Conservation (phyloP, 1,140 invertebrate genomes). For the Camponotus vicinus region DNA sequence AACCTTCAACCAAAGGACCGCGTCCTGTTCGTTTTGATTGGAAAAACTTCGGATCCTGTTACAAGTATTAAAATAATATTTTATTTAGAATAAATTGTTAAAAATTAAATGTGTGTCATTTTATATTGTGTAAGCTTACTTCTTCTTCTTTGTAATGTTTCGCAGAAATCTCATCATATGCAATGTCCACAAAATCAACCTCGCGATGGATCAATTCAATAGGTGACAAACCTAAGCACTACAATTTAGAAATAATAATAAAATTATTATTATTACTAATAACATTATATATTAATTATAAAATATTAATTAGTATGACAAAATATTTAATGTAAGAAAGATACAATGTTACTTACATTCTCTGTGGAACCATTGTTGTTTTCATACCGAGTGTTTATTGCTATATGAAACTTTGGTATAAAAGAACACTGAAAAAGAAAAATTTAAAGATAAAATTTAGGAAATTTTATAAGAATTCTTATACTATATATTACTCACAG, state of each 20-base stretch:
- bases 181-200: conserved; percentile 95
- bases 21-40: conserved; percentile 94
- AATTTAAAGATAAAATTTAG: conserved; percentile 51
- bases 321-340: background rate
- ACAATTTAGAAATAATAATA: conserved; percentile 43
- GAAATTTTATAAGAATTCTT: conserved; percentile 42
- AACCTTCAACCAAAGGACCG: conserved; percentile 93
- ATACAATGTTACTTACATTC: conserved; percentile 90
- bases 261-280: background rate
- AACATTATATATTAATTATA: conserved; percentile 12
- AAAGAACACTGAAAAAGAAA: conserved; percentile 94
- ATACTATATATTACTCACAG: conserved; percentile 84
- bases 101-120: background rate
- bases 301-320: background rate
- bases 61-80: conserved; percentile 31
- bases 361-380: conserved; percentile 95
- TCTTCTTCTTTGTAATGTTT: conserved; percentile 97
- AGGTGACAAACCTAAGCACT: conserved; percentile 92
- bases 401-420: conserved; percentile 94
- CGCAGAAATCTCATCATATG: conserved; percentile 93
- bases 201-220: conserved; percentile 91
- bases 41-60: conserved; percentile 92
- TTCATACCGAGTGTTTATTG: conserved; percentile 96
- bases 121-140: conserved; percentile 77
- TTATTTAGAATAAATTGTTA: conserved; percentile 7